These are phyloP conservation scores for Ariopsis seemanni DNA, from an alignment of 2,113 vertebrate species.

Conservation along the genomic window DNA sequence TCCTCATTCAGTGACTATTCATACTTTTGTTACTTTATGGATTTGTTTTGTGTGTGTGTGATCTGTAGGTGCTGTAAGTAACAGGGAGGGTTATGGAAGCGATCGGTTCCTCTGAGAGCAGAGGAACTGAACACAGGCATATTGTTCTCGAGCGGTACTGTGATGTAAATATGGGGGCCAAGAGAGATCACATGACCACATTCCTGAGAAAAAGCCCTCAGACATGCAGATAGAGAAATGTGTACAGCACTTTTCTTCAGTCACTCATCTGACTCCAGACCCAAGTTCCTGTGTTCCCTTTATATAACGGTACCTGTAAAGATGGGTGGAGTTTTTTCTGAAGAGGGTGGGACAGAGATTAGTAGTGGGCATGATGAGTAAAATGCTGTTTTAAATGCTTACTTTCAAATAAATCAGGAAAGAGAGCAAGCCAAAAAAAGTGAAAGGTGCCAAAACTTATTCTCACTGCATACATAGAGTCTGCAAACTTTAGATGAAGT, in stretches of 20 bases:
- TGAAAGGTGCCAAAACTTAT: neutral
- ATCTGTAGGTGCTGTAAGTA: neutral
- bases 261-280: neutral
- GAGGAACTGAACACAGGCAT: conserved; percentile 42
- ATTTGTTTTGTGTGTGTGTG: neutral
- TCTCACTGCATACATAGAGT: neutral
- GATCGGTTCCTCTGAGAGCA: no score
- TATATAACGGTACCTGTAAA: neutral
- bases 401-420: no score
- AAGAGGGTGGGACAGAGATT: neutral
- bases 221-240: conserved; percentile 1
- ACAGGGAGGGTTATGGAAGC: neutral
- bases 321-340: neutral
- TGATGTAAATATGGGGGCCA: conserved; percentile 50
- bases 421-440: neutral
- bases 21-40: neutral
- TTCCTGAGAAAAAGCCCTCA: conserved; percentile 39
- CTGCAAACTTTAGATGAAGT: no score
- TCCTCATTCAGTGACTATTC: neutral
- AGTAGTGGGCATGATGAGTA: neutral
- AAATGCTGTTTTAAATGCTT: neutral
- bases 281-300: neutral
- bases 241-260: neutral
- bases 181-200: conserved; percentile 50
- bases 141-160: conserved; percentile 42